Conservation (phyloP, 1,140 invertebrate genomes). For the Campodea augens region DNA sequence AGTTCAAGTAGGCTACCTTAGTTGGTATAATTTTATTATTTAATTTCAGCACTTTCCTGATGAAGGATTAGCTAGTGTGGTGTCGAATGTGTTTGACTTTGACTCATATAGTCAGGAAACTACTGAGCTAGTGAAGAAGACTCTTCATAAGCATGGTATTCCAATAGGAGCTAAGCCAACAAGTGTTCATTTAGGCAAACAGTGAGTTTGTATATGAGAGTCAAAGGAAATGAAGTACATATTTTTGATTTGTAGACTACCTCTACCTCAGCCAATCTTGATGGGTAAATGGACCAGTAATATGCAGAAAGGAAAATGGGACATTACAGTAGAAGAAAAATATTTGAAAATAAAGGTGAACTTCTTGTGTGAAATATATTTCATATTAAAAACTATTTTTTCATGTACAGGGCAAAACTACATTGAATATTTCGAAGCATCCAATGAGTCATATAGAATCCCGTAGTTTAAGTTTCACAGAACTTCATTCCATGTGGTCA, state of each 20-base stretch:
- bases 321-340: slow-evolving; percentile 22
- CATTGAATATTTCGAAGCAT: slow-evolving; percentile 13
- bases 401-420: slow-evolving; percentile 14
- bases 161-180: slow-evolving; percentile 43
- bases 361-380: neutral
- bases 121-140: slow-evolving; percentile 51
- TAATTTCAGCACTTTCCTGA: slow-evolving; percentile 61
- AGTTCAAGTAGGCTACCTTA: slow-evolving; percentile 7
- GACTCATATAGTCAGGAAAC: slow-evolving; percentile 73
- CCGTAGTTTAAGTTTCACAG: slow-evolving; percentile 31
- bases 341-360: slow-evolving; percentile 20
- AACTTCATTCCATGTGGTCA: slow-evolving; percentile 33
- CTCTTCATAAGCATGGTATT: slow-evolving; percentile 67
- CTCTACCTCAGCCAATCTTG: slow-evolving; percentile 26
- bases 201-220: slow-evolving; percentile 19
- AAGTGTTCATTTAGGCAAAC: slow-evolving; percentile 26
- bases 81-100: slow-evolving; percentile 94
- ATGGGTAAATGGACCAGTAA: slow-evolving; percentile 25
- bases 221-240: neutral
- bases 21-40: slow-evolving; percentile 6
- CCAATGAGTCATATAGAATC: slow-evolving; percentile 29
- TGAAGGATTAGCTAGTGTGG: slow-evolving; percentile 60
- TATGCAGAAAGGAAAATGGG: slow-evolving; percentile 1
- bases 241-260: slow-evolving; percentile 23
- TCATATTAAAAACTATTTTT: neutral